Evolutionary conservation across 35 echinoderm and acorn worm genomes (phyloP), one percentile per base, ranked within the genome.

Genomic region (Ptychodera flava): DNA sequence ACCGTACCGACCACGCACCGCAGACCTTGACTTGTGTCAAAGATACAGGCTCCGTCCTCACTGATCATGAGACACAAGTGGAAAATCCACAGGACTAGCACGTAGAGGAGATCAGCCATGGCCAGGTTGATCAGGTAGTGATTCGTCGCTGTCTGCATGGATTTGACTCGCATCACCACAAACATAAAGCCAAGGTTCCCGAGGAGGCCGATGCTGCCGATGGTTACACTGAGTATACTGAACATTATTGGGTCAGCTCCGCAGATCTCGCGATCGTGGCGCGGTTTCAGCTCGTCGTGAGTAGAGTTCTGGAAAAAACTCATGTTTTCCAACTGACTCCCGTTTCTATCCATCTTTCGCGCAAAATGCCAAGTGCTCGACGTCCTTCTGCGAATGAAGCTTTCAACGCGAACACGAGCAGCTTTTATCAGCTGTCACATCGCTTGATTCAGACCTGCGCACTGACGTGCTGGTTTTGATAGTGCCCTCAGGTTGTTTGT

Each of bases 111-210:
- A 83, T 83, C 82, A 37, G 82, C 33, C 0, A 34, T 28, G 10
- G 33, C 37, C n/a, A 83, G 35, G 1, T 34, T 15, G 0, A 83
- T 35, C 30, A 83, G 37, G n/a, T 83, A 83, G 37, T 83, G 37
- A 28, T 83, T 83, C 30, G 82, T 83, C 12, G 37, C 37, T 0
- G 82, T 83, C 37, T 36, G 34, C 82, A 83, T 83, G 14, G 34
- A 83, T 22, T 34, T 36, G 37, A 83, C 35, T 27, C 37, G 82
- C 1, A 83, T 37, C 34, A 83, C 82, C 34, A 83, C 82, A 28
- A 36, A 83, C 37, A 83, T 83, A n/a, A 83, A 83, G 0, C 33
- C 32, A 28, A 31, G 1, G 30, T 83, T 83, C 33, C 82, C 37
- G 35, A 37, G 33, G 29, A 83, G 32, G 34, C 82, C 82, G n/a